phyloP scores from a whole-genome alignment of 2,888 invertebrate species.

The Eupithecia tripunctaria region DNA sequence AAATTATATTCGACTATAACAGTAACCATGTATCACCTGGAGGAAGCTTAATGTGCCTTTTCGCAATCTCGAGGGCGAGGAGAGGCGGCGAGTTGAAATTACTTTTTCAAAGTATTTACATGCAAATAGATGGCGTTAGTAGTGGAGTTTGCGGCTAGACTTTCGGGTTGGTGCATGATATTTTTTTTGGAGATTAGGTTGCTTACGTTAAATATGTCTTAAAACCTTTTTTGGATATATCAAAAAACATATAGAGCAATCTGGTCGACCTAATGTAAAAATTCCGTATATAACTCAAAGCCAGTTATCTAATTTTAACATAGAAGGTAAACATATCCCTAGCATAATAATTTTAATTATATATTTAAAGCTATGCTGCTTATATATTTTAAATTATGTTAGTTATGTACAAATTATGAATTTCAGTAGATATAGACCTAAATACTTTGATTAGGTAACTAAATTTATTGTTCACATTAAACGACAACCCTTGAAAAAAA shows the following conservation, averaged over 20 bases:
- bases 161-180: slow-evolving; percentile 23
- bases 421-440: no score
- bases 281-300: neutral
- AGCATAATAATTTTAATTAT: no score
- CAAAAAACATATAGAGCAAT: neutral
- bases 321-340: no score
- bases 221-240: neutral
- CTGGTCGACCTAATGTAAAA: neutral
- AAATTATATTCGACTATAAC: slow-evolving; percentile 85
- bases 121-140: slow-evolving; percentile 79
- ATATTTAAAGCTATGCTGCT: no score
- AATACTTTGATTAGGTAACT: no score
- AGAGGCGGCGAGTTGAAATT: slow-evolving; percentile 78
- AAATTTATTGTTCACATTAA: no score
- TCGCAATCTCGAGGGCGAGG: slow-evolving; percentile 83
- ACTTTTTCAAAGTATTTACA: slow-evolving; percentile 85
- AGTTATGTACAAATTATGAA: no score
- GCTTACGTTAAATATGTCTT: neutral
- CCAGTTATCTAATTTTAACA: neutral
- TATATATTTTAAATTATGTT: no score
- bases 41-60: slow-evolving; percentile 82
- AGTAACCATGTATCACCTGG: slow-evolving; percentile 85
- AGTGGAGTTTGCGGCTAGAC: slow-evolving; percentile 52
- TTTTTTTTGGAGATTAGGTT: slow-evolving; percentile 8
- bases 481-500: no score